Percentiles rank a stretch among this genome's conserved stretches.
These are phyloP conservation scores for Sinonovacula constricta DNA, from an alignment of 1,140 invertebrate genomes.

Conservation along the genomic window DNA sequence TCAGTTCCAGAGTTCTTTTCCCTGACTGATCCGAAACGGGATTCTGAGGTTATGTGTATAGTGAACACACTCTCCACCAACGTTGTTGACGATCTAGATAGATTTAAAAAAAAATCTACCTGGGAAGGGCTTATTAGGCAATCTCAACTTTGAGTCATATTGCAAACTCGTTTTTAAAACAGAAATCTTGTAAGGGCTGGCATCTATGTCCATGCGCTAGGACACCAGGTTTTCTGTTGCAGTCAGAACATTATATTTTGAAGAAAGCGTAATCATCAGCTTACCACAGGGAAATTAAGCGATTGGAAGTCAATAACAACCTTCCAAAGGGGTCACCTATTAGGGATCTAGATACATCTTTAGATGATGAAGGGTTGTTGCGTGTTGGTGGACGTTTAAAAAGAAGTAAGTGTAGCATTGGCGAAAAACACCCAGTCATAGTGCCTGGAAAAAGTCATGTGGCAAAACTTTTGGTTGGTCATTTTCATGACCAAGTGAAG, in stretches of 20 bases:
- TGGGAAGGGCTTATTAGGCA: conserved; percentile 9
- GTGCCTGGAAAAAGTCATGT: conserved; percentile 41
- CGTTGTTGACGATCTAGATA: background rate
- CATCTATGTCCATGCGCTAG: conserved; percentile 10
- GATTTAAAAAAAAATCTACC: background rate
- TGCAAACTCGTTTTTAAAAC: conserved; percentile 4
- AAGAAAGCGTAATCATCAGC: too few species aligned
- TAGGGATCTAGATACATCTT: background rate
- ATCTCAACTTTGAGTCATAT: conserved; percentile 21
- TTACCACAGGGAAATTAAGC: conserved; percentile 23
- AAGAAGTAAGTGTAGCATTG: background rate
- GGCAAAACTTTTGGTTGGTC: conserved; percentile 23
- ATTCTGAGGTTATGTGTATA: conserved; percentile 41
- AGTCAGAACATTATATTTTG: too few species aligned
- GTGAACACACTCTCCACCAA: background rate
- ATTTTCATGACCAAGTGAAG: conserved; percentile 26
- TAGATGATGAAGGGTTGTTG: conserved; percentile 13
- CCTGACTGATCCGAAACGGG: conserved; percentile 30
- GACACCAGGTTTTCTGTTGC: too few species aligned
- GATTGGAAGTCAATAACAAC: background rate
- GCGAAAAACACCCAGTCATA: conserved; percentile 36
- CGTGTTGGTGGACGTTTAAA: conserved; percentile 32
- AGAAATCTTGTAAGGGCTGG: background rate
- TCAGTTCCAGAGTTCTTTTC: background rate
- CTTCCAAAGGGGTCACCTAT: conserved; percentile 7